phyloP scores from a whole-genome alignment of 1,140 invertebrate species.

The Chelonus insularis region DNA sequence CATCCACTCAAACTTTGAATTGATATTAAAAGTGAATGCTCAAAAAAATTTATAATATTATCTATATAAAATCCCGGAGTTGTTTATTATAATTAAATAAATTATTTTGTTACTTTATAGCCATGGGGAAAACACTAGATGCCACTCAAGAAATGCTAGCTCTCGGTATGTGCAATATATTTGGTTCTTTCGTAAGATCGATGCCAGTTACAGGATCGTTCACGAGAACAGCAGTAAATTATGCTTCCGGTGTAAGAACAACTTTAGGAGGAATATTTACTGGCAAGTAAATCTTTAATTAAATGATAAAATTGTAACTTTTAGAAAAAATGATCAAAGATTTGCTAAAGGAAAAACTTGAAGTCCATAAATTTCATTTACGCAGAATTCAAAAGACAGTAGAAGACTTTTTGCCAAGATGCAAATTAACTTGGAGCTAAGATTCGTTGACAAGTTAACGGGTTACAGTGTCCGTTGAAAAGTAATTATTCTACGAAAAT shows the following conservation, averaged over 20 bases:
- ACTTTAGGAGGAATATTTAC: slow-evolving; percentile 68
- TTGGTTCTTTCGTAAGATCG: slow-evolving; percentile 71
- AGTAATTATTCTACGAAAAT: no score
- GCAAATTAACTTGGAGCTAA: no score
- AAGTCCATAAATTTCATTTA: not conserved
- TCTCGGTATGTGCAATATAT: slow-evolving; percentile 68
- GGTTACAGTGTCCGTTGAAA: no score
- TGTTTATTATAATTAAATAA: no score
- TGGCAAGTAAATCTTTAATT: slow-evolving; percentile 45
- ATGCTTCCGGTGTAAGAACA: slow-evolving; percentile 72
- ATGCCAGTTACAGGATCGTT: slow-evolving; percentile 75
- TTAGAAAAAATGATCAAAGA: not conserved
- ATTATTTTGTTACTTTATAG: slow-evolving; percentile 45
- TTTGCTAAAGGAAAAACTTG: not conserved
- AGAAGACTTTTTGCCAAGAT: no score
- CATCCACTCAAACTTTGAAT: not conserved
- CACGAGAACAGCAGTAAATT: slow-evolving; percentile 72
- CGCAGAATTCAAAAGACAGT: no score
- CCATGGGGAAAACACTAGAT: slow-evolving; percentile 61
- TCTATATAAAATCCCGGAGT: no score
- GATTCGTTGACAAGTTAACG: no score
- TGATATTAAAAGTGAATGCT: no score
- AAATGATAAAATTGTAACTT: not conserved
- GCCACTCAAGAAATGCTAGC: slow-evolving; percentile 69
- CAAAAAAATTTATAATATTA: no score